Base-by-base conservation (phyloP, 2,888 invertebrate genomes). In the Trichacis sp. region DNA sequence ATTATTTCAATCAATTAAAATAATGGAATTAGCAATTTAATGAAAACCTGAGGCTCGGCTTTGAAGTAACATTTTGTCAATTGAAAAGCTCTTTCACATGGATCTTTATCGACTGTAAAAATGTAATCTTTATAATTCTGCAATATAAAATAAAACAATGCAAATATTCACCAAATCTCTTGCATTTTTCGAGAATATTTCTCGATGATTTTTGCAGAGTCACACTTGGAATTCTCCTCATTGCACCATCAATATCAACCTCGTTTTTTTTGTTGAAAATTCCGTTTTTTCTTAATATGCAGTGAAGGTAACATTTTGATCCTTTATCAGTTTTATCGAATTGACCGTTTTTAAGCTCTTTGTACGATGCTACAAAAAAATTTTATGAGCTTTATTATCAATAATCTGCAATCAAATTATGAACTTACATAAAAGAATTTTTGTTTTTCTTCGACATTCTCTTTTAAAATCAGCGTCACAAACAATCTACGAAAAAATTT, bases 221-320 rank as follows among this genome's bases (percentile, higher is more conserved):
- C 18, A 15, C 51, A 20, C 33, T 62, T 1, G 81, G 80, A 2
- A 82, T 20, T 55, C 77, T 71, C 46, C 76, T 74, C 15, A 81
- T 46, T 1, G 73, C 72, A 14, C 69, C 74, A 46, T 76, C 76
- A 20, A 81, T 50, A 47, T 80, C 74, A 6, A 81, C 48, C 18
- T 75, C 68, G 47, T 72, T 71, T 18, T 76, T 64, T 8, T 65
- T 53, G 6, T 69, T 70, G 19, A 81, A 63, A 43, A 81, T 74
- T 15, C 80, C 76, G 49, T 73, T 72, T 56, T 74, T 80, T 20
- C 65, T 51, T 77, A 82, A 72, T 17, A 78, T 75, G 54, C 82
- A 82, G 48, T 69, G 74, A 6, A 82, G 36, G 60, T 82, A 82
- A 60, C 82, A 82, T 49, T 81, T 81, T 29, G 80, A 61, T 48